These are phyloP conservation scores for Saimiri boliviensis DNA, from an alignment of 2,113 vertebrate genomes.

Conservation along the genomic window DNA sequence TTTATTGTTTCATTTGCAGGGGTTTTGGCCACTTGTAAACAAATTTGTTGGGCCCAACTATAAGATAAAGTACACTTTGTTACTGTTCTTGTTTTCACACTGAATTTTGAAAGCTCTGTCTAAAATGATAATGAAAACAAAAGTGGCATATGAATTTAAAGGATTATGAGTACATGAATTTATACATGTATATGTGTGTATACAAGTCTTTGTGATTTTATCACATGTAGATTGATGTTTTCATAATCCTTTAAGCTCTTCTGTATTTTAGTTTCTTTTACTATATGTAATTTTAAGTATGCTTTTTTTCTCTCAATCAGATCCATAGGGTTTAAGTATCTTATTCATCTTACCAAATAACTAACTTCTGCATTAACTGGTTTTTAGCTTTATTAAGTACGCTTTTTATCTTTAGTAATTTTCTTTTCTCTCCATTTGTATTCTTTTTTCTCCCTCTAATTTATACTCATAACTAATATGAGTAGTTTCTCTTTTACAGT, in stretches of 20 bases:
- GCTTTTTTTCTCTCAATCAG: background rate
- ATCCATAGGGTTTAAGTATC: background rate
- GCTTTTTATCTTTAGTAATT: background rate
- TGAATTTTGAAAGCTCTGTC: conserved; percentile 19
- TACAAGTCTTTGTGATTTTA: background rate
- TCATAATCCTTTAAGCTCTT: background rate
- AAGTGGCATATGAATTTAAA: background rate
- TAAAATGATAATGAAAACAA: background rate
- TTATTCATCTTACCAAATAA: background rate
- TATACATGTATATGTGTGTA: background rate
- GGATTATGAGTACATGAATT: no score
- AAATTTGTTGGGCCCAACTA: background rate
- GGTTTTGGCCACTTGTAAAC: background rate
- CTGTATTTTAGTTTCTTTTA: background rate
- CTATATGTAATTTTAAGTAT: background rate
- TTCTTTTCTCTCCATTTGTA: background rate
- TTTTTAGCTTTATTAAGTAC: background rate
- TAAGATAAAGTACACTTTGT: background rate
- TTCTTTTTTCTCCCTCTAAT: background rate
- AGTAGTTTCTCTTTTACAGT: background rate
- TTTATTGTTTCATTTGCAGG: background rate
- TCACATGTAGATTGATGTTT: background rate
- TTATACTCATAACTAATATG: no score
- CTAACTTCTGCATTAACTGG: background rate
- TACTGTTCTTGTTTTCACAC: background rate